A percentile compares a stretch with the other conserved stretches of the same genome.
These are phyloP conservation scores for Enteromius argenteus DNA, from an alignment of 2,797 vertebrate genomes.

Conservation along the genomic window DNA sequence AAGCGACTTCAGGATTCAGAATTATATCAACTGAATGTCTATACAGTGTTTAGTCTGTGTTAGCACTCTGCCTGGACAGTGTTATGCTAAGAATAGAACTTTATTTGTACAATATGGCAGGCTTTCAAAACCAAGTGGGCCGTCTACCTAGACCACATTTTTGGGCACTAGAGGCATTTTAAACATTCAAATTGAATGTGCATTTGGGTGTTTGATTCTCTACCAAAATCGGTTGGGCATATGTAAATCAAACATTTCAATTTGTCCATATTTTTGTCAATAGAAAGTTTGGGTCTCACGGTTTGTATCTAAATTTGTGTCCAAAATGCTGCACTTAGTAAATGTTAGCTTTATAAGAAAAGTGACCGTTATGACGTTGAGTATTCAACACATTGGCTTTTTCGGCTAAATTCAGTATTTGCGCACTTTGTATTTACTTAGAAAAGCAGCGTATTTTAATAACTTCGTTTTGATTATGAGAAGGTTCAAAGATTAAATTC, in stretches of 20 bases:
- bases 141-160: background rate
- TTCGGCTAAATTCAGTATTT: background rate
- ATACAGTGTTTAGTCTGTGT: constrained; percentile 30
- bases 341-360: background rate
- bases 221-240: background rate
- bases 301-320: background rate
- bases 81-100: constrained; percentile 21
- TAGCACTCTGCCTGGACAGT: constrained; percentile 27
- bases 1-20: constrained; percentile 7
- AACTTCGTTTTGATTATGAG: background rate
- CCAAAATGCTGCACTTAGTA: background rate
- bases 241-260: background rate
- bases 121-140: background rate
- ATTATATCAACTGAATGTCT: background rate
- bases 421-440: no score
- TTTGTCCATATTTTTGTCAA: background rate
- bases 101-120: constrained; percentile 21
- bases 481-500: background rate
- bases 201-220: background rate
- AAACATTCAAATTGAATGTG: background rate
- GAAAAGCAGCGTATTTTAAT: no score
- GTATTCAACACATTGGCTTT: background rate
- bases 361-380: background rate
- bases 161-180: background rate
- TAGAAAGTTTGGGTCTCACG: background rate